Evolutionary conservation across 2,113 vertebrate species (phyloP), one percentile per base, ranked within the genome.

Genomic region (Dasyurus viverrinus): DNA sequence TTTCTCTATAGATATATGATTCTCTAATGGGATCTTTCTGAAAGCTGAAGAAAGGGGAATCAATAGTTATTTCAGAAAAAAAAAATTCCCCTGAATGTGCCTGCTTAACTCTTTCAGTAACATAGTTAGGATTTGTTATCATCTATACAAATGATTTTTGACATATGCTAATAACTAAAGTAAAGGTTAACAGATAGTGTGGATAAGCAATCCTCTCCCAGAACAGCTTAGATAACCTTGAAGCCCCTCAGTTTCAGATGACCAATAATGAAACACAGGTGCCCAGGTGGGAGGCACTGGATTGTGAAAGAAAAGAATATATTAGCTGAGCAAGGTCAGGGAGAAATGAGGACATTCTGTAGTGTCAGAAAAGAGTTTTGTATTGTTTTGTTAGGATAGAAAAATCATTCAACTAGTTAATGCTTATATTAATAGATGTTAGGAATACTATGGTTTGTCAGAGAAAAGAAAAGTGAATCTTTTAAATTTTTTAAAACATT

Each of bases 281-380:
- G 68, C n/a, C 68, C 68, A 84, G n/a, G 19, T 84, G 68, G 68
- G n/a, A 84, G 68, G n/a, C 68, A 84, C 1, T 84, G 68, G 68
- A 84, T 84, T 84, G 68, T 84, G 68, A 84, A 84, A 84, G 68
- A 84, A 84, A 84, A 84, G 68, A 42, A 84, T 84, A 84, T 22
- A 84, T 84, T 84, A 84, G n/a, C 68, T 84, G 68, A 42, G n/a
- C 68, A 84, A 84, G n/a, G 68, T 84, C 68, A 84, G 68, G n/a
- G n/a, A 84, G n/a, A 84, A 84, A 84, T 42, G 68, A 84, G 68
- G 68, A 84, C 68, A 42, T 84, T 84, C 36, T 84, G 68, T 84
- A 84, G 68, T 23, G 16, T n/a, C n/a, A 84, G n/a, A 23, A 42
- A 84, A 84, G n/a, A 84, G 68, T 84, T 84, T 84, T 84, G n/a